These are phyloP conservation scores for Drosophila willistoni DNA, from an alignment of 1,140 invertebrate species.

Conservation along the genomic window DNA sequence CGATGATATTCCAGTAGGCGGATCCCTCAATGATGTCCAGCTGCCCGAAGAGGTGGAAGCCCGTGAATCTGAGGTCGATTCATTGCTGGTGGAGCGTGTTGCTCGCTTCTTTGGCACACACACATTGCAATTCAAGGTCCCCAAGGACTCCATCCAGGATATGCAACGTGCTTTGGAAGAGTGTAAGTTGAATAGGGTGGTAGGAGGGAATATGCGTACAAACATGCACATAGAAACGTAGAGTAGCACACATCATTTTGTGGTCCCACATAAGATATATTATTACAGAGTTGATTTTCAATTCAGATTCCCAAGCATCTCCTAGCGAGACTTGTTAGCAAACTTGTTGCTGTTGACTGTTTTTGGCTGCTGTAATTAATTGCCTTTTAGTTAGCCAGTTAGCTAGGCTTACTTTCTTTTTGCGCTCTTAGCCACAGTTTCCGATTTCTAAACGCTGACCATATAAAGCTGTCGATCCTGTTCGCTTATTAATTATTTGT, in stretches of 20 bases:
- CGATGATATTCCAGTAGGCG: constrained; percentile 85
- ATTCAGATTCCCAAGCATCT: constrained; percentile 17
- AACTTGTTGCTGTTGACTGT: constrained; percentile 40
- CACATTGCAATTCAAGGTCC: constrained; percentile 90
- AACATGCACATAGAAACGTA: not conserved
- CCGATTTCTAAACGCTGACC: constrained; percentile 64
- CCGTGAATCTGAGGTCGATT: constrained; percentile 90
- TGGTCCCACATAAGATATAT: constrained; percentile 20
- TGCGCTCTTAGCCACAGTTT: constrained; percentile 50
- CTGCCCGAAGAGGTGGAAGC: constrained; percentile 88
- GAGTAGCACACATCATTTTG: not conserved
- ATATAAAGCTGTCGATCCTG: constrained; percentile 79
- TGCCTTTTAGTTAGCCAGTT: constrained; percentile 70
- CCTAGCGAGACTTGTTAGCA: constrained; percentile 59
- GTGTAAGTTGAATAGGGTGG: constrained; percentile 65
- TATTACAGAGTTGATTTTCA: constrained; percentile 18
- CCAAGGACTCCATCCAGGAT: constrained; percentile 87
- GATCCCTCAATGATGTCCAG: constrained; percentile 83
- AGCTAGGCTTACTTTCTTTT: constrained; percentile 76
- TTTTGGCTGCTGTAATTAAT: constrained; percentile 53
- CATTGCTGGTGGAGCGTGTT: constrained; percentile 89
- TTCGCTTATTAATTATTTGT: constrained; percentile 64
- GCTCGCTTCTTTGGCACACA: constrained; percentile 90
- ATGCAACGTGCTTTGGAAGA: constrained; percentile 88
- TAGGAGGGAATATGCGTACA: too few species aligned